Evolutionary conservation across 1,140 invertebrate genomes (phyloP), one percentile per base, ranked within the genome.

Genomic region (Cydia amplana): DNA sequence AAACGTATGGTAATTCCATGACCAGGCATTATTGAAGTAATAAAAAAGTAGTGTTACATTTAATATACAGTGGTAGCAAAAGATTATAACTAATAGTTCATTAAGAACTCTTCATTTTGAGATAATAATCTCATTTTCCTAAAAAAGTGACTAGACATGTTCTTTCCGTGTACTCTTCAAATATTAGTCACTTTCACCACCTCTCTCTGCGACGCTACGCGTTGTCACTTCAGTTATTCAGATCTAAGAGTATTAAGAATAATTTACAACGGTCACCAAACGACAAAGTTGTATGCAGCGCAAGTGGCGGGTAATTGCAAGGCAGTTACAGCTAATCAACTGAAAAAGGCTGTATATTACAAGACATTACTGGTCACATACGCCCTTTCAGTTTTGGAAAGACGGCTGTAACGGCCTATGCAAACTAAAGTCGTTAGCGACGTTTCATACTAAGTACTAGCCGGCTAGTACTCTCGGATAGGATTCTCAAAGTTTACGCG

Each of bases 211-310:
- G 6, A 10, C 43, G 43, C 43, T 46, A 46, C 14, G 12, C 10
- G 43, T 43, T 14, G 6, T 51, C n/a, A 1, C 49, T 51, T 51
- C n/a, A 51, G 16, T 51, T 51, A 51, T 20, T 60, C 55, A 60
- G 7, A 20, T 60, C 6, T 23, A 60, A 60, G 20, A 60, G 20
- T 18, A 60, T 60, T 23, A 60, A 60, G 55, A 60, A 60, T 60
- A 60, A 60, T 60, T 60, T 60, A 60, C 20, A 60, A 60, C 55
- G 20, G 20, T 51, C 49, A 51, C 55, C 55, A 23, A 60, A 60
- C 55, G 55, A 60, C 55, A 60, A 60, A 60, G 55, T 60, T 60
- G 55, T 60, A 60, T 60, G 55, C 55, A 60, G 20, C 55, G 55
- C 55, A 23, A 60, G 55, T 20, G 55, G 55, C n/a, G 55, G 55